Conservation (phyloP, 2,113 vertebrate species). For the Caranx ignobilis region DNA sequence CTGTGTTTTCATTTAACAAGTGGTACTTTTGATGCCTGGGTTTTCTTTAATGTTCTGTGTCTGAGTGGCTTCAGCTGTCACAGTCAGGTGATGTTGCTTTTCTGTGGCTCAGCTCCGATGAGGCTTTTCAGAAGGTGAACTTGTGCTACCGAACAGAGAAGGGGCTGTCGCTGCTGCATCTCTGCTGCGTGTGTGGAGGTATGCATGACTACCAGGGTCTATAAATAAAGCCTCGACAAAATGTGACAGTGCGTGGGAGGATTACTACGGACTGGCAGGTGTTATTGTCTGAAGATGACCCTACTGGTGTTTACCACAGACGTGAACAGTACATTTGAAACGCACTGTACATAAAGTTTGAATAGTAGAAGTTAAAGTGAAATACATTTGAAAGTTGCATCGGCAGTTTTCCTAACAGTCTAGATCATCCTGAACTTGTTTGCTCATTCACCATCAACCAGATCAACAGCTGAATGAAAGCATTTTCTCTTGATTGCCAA, state of each 20-base stretch:
- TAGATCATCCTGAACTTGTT: not conserved
- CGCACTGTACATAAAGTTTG: not conserved
- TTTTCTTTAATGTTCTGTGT: not conserved
- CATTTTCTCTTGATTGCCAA: not conserved
- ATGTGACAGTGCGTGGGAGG: constrained; percentile 39
- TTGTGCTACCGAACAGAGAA: constrained; percentile 92
- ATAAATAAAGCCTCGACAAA: constrained; percentile 73
- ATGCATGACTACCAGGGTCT: constrained; percentile 69
- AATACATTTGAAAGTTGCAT: not conserved
- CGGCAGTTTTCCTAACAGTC: not conserved
- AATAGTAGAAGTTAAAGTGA: not conserved
- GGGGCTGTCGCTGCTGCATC: constrained; percentile 93
- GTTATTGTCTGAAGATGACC: constrained; percentile 42
- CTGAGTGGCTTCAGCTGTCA: constrained; percentile 13
- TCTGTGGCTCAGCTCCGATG: constrained; percentile 89
- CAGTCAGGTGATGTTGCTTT: constrained; percentile 27
- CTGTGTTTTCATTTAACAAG: not conserved
- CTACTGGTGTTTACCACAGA: constrained; percentile 1
- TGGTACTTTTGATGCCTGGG: not conserved
- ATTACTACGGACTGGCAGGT: constrained; percentile 42
- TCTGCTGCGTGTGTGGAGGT: constrained; percentile 93
- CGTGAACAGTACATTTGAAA: not conserved
- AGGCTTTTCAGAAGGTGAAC: constrained; percentile 95
- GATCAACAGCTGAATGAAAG: not conserved
- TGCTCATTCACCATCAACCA: not conserved